Conservation (phyloP, 2,888 invertebrate genomes). For the Macrosiphum euphorbiae region DNA sequence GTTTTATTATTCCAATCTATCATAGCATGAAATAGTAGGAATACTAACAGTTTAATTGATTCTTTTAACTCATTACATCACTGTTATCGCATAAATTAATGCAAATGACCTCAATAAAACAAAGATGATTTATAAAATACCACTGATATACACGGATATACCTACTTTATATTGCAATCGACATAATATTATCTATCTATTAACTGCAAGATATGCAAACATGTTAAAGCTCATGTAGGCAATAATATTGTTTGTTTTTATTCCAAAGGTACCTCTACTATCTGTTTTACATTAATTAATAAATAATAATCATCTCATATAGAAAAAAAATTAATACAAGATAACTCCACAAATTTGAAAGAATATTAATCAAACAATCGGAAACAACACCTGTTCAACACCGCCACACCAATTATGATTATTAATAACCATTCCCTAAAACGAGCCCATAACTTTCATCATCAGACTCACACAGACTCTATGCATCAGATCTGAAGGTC, state of each 20-base stretch:
- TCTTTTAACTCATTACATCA: constrained; percentile 25
- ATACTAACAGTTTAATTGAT: not conserved
- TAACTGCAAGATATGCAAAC: not conserved
- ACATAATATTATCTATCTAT: not conserved
- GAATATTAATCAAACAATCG: not conserved
- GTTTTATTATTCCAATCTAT: not conserved
- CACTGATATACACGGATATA: not conserved
- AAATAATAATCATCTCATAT: not conserved
- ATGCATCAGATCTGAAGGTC: not conserved
- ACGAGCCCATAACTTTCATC: not conserved
- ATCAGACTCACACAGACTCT: not conserved
- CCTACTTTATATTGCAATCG: not conserved
- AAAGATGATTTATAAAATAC: not conserved
- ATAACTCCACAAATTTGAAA: not conserved
- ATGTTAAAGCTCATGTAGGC: not conserved
- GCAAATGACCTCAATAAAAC: not conserved
- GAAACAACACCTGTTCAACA: not conserved
- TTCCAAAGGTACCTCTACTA: not conserved
- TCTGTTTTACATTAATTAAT: not conserved
- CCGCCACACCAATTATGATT: not conserved
- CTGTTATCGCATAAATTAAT: constrained; percentile 12
- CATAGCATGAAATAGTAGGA: not conserved
- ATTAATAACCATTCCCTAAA: not conserved
- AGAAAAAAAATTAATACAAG: not conserved
- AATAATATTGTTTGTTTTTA: not conserved